Percentiles rank a stretch among this genome's conserved stretches.
Conservation (phyloP, 2,797 vertebrate genomes). For the Halcyon leucocephala region DNA sequence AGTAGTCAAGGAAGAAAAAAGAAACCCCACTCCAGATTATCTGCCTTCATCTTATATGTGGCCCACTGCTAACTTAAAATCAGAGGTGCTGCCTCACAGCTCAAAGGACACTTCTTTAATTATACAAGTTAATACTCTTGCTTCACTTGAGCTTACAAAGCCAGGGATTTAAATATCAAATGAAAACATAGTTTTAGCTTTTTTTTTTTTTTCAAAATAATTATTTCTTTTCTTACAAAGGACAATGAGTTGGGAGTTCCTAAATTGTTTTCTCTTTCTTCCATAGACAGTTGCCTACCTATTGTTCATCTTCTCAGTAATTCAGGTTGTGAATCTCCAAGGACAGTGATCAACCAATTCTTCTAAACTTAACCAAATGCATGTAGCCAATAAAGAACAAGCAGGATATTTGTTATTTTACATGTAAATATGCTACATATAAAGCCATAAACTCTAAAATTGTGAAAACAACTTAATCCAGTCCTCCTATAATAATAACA, state of each 20-base stretch:
- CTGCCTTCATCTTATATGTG: slow-evolving; percentile 32
- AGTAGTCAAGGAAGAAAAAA: neutral
- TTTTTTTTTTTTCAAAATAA: neutral
- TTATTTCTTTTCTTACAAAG: slow-evolving; percentile 23
- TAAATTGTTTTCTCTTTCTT: slow-evolving; percentile 12
- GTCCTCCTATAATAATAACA: neutral
- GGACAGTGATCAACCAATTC: neutral
- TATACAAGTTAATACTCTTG: slow-evolving; percentile 41
- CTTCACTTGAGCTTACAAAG: neutral
- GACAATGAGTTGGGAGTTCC: neutral
- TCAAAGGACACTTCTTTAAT: slow-evolving; percentile 50
- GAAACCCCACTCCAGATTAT: neutral
- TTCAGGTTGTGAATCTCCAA: slow-evolving; percentile 3
- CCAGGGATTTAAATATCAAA: slow-evolving; percentile 27
- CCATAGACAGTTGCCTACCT: neutral
- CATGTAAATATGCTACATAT: neutral
- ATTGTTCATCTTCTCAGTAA: neutral
- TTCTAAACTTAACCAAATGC: slow-evolving; percentile 10
- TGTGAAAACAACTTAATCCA: neutral
- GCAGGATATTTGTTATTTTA: neutral
- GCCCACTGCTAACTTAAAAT: slow-evolving; percentile 39
- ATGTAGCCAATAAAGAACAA: neutral
- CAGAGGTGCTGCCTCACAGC: slow-evolving; percentile 14
- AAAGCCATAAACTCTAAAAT: neutral
- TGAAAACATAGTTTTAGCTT: neutral